Base-by-base conservation (phyloP, 2,888 invertebrate species). In the Hedychridium roseum region DNA sequence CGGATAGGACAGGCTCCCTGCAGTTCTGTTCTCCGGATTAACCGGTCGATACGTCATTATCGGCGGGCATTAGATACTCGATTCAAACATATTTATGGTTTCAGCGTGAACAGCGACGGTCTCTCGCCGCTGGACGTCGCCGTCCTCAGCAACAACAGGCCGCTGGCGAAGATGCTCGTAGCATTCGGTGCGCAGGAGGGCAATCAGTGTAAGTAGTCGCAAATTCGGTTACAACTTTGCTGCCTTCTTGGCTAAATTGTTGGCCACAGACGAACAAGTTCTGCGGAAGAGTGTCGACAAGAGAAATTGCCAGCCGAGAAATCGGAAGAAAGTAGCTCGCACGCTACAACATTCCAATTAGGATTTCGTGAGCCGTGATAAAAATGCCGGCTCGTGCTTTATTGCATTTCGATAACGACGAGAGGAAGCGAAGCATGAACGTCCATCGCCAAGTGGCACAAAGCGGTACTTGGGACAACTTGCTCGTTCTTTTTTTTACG, bases 111-210 rank as follows among this genome's bases (percentile, higher is more conserved):
- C 79, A 85, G 86, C 48, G 96, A 96, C 79, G 91, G 92, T 15
- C 81, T 97, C 57, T 92, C 94, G 6, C 90, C 94, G 0, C 80
- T 97, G 78, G 97, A 97, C 79, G 91, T 97, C 55, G 96, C 97
- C 0, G 92, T 96, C 40, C 84, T 97, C 74, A 91, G 92, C 73
- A 91, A 91, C 79, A 93, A 96, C 78, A 85, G 90, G 64, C 88
- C 90, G 40, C 86, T 97, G 79, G 92, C 92, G 44, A 92, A 90
- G 81, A 90, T 96, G 88, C 85, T 98, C 54, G 86, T 95, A 73
- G 88, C 91, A 60, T 91, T 90, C 73, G 92, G 93, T 53, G 93
- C 91, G 57, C 88, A 88, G 69, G 92, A 92, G 80, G 91, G 91
- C 65, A 88, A 87, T 50, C 89, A 91, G 74, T 91, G 93, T 92